Evolutionary conservation across 2,113 vertebrate genomes (phyloP).

Genomic region (Enhydra lutris): DNA sequence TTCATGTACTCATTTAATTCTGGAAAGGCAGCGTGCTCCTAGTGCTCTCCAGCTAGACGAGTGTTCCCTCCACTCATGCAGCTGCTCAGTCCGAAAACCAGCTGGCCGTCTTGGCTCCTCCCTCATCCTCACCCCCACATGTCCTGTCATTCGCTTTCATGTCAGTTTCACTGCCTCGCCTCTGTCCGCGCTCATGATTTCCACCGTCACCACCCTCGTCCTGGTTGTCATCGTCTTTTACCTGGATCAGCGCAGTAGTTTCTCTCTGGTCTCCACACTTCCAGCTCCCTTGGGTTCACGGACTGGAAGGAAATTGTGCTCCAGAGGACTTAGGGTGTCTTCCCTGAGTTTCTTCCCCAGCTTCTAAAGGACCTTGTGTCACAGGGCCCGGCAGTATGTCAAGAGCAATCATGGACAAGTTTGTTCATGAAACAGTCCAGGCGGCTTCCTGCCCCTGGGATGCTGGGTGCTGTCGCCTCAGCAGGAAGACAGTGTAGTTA

Average conservation of each 20-base stretch:
- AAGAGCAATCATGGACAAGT: neutral
- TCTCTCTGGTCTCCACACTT: too few relatives aligned
- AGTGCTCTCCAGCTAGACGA: neutral
- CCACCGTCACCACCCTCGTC: fast-evolving
- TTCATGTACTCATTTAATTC: neutral
- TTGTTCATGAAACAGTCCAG: neutral
- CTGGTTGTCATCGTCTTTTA: fast-evolving
- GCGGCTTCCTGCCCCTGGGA: too few relatives aligned
- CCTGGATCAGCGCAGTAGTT: neutral
- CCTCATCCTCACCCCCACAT: fast-evolving
- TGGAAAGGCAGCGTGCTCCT: too few relatives aligned
- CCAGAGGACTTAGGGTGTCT: neutral
- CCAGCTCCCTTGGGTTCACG: fast-evolving
- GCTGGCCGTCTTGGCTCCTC: fast-evolving
- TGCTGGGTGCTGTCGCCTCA: fast-evolving
- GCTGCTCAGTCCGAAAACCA: fast-evolving
- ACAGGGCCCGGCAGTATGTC: neutral
- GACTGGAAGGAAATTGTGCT: neutral
- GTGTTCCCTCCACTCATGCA: neutral
- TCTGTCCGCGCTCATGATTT: fast-evolving
- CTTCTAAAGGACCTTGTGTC: too few relatives aligned
- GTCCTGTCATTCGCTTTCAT: too few relatives aligned
- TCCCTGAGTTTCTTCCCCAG: neutral
- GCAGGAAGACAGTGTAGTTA: neutral
- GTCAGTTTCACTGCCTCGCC: fast-evolving